Conservation (phyloP, 2,113 vertebrate species). For the Pardalotus punctatus region DNA sequence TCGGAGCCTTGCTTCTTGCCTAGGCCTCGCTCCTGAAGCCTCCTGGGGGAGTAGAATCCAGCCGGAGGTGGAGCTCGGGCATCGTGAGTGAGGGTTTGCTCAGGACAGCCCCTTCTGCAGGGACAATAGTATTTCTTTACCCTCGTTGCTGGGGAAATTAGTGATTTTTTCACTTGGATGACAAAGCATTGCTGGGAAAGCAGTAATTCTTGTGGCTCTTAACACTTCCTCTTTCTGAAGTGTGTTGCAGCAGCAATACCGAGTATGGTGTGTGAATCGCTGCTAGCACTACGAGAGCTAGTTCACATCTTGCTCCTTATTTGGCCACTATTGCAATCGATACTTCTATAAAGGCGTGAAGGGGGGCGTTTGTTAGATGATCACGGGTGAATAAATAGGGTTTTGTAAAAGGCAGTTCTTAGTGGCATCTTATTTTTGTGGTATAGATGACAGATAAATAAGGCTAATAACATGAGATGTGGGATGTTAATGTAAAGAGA, state of each 20-base stretch:
- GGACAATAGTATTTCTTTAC: accelerated
- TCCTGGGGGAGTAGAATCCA: accelerated
- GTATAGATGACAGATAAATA: not conserved
- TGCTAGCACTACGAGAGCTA: accelerated
- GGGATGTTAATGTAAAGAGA: not conserved
- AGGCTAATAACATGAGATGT: not conserved
- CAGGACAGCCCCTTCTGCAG: not conserved
- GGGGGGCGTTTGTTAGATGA: not conserved
- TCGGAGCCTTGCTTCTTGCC: not conserved
- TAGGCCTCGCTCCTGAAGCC: not conserved
- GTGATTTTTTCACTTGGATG: not conserved
- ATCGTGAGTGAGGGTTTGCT: no score
- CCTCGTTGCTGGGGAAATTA: accelerated
- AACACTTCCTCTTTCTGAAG: not conserved
- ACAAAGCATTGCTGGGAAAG: not conserved
- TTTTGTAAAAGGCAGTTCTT: not conserved
- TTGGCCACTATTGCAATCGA: not conserved
- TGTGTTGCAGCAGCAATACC: not conserved
- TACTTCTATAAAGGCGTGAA: not conserved
- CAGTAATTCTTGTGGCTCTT: not conserved
- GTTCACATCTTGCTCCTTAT: not conserved
- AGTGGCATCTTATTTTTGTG: not conserved
- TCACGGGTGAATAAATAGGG: not conserved
- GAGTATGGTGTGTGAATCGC: not conserved
- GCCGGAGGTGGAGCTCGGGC: not conserved